These are phyloP conservation scores for Diceros bicornis DNA, from an alignment of 2,797 vertebrate genomes.

Conservation along the genomic window DNA sequence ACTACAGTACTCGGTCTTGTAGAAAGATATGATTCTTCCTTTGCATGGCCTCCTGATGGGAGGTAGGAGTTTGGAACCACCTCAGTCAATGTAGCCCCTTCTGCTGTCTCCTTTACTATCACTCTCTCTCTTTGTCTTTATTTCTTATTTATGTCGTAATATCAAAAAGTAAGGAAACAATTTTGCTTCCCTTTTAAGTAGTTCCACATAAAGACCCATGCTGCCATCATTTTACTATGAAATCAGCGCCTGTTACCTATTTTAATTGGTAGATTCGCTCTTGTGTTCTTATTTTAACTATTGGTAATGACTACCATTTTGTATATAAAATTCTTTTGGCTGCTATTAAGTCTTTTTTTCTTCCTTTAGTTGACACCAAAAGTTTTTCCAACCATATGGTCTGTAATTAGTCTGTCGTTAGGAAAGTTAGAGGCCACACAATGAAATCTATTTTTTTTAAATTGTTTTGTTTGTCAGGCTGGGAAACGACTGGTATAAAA, in stretches of 20 bases:
- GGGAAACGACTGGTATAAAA: conserved; percentile 65
- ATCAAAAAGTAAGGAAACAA: not conserved
- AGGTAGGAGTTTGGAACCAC: not conserved
- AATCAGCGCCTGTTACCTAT: not conserved
- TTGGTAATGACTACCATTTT: conserved; percentile 50
- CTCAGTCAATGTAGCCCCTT: not conserved
- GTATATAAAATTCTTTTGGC: not conserved
- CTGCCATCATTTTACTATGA: not conserved
- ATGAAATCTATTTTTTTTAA: not conserved
- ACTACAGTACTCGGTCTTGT: not conserved
- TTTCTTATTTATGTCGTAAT: not conserved
- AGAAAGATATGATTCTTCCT: not conserved
- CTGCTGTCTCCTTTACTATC: not conserved
- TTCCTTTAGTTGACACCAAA: conserved; percentile 62
- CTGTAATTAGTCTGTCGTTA: conserved; percentile 67
- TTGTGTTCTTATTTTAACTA: not conserved
- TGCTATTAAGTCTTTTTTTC: not conserved
- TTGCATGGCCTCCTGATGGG: not conserved
- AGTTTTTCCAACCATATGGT: conserved; percentile 26
- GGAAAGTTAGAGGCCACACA: not conserved
- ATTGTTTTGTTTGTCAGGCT: conserved; percentile 53
- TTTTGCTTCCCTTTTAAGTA: not conserved
- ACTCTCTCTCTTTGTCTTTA: not conserved
- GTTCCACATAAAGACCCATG: not conserved
- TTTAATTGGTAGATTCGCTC: not conserved